Evolutionary conservation across 2,888 invertebrate genomes (phyloP).

Genomic region (Xanthorhoe spadicearia): DNA sequence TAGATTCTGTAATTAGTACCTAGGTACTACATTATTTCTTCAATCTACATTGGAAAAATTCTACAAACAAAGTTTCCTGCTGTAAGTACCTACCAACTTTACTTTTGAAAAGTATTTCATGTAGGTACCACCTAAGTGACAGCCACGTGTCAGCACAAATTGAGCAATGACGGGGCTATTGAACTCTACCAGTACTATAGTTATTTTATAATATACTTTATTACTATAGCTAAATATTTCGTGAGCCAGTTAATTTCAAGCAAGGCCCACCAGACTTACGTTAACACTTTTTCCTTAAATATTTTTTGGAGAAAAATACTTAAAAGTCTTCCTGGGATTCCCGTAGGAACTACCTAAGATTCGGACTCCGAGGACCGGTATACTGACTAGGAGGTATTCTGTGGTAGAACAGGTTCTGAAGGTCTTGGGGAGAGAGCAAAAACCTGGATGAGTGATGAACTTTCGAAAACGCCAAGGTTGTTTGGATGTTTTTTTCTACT

Average conservation of each 20-base stretch:
- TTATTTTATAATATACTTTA: too few relatives aligned
- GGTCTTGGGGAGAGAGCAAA: slow-evolving; percentile 65
- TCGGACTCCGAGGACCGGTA: not conserved
- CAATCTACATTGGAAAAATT: too few relatives aligned
- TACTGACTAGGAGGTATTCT: slow-evolving; percentile 6
- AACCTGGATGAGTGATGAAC: slow-evolving; percentile 53
- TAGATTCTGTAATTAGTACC: too few relatives aligned
- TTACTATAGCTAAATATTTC: too few relatives aligned
- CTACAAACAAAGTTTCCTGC: not conserved
- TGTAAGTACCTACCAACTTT: not conserved
- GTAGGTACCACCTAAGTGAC: not conserved
- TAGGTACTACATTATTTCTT: too few relatives aligned
- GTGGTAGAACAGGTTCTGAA: slow-evolving; percentile 64
- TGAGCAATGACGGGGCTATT: not conserved
- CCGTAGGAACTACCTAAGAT: not conserved
- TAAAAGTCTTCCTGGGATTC: not conserved
- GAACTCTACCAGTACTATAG: not conserved
- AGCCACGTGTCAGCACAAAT: not conserved
- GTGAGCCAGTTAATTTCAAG: not conserved
- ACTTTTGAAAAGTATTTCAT: not conserved
- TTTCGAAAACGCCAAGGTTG: slow-evolving; percentile 10
- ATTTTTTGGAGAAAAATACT: slow-evolving; percentile 49
- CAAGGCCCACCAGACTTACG: not conserved
- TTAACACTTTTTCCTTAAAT: slow-evolving; percentile 51
- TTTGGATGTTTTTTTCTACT: not conserved